A percentile compares a stretch with the other conserved stretches of the same genome.
Evolutionary conservation across 2,113 vertebrate genomes (phyloP).

Genomic region (Ascaphus truei): DNA sequence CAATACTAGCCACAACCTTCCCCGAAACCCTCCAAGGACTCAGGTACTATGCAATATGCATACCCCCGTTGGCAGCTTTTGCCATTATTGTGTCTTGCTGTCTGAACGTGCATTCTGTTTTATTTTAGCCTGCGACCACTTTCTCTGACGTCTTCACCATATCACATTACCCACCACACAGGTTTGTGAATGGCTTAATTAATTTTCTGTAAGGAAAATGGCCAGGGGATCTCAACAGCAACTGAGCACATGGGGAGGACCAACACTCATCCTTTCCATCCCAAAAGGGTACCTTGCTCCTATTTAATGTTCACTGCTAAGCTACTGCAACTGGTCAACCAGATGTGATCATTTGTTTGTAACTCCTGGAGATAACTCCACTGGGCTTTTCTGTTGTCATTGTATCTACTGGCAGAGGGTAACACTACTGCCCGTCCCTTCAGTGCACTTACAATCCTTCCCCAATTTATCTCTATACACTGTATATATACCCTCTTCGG

Average conservation of each 20-base stretch:
- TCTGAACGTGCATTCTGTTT: not conserved
- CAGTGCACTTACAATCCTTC: not conserved
- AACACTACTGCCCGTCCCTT: too few relatives aligned
- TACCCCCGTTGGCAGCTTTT: not conserved
- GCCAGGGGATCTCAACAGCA: too few relatives aligned
- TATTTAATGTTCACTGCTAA: too few relatives aligned
- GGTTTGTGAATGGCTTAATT: conserved; percentile 44
- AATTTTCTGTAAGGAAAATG: too few relatives aligned
- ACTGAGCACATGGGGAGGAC: too few relatives aligned
- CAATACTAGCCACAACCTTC: not conserved
- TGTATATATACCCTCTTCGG: not conserved
- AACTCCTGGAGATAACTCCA: too few relatives aligned
- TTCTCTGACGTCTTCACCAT: conserved; percentile 41
- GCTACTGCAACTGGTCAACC: too few relatives aligned
- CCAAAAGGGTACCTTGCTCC: too few relatives aligned
- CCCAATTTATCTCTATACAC: not conserved
- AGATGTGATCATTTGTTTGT: too few relatives aligned
- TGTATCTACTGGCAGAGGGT: too few relatives aligned
- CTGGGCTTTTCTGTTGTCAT: too few relatives aligned
- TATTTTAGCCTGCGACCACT: conserved; percentile 14
- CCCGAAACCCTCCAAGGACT: not conserved
- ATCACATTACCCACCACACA: conserved; percentile 34
- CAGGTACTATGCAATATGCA: conserved; percentile 3
- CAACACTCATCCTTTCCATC: too few relatives aligned
- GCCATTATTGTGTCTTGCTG: not conserved